A percentile compares a stretch with the other conserved stretches of the same genome.
These are phyloP conservation scores for Pangasius larnaudii DNA, from an alignment of 2,797 vertebrate species.

Conservation along the genomic window DNA sequence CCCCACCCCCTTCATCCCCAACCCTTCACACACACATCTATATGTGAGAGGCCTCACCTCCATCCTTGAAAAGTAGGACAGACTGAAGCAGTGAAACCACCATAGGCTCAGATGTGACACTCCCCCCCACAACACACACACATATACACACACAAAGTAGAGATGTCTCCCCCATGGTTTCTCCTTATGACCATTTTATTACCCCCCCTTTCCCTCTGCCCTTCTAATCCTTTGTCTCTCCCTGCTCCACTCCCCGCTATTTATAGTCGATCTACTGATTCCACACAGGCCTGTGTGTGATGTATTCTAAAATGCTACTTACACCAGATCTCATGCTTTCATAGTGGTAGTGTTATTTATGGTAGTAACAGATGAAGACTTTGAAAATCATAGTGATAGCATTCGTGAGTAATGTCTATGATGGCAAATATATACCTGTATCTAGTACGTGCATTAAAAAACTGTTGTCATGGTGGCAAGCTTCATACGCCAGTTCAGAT, in stretches of 20 bases:
- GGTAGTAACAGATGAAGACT: neutral
- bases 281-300: conserved; percentile 6
- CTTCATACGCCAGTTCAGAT: neutral
- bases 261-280: conserved; percentile 40
- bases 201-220: conserved; percentile 44
- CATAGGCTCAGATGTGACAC: conserved; percentile 50
- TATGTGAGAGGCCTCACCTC: conserved; percentile 51
- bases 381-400: neutral
- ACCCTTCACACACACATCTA: conserved; percentile 31
- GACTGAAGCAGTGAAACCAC: conserved; percentile 52
- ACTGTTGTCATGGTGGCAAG: neutral
- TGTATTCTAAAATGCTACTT: neutral
- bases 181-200: conserved; percentile 57
- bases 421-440: neutral
- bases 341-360: neutral
- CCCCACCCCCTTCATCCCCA: conserved; percentile 14
- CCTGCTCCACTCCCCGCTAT: conserved; percentile 28
- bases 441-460: neutral
- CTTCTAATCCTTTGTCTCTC: conserved; percentile 42
- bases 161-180: conserved; percentile 45
- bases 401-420: neutral
- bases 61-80: conserved; percentile 62
- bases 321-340: neutral
- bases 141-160: conserved; percentile 25
- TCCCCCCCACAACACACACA: conserved; percentile 29